Conservation (phyloP, 2,113 vertebrate genomes). For the Poeciliopsis prolifica region DNA sequence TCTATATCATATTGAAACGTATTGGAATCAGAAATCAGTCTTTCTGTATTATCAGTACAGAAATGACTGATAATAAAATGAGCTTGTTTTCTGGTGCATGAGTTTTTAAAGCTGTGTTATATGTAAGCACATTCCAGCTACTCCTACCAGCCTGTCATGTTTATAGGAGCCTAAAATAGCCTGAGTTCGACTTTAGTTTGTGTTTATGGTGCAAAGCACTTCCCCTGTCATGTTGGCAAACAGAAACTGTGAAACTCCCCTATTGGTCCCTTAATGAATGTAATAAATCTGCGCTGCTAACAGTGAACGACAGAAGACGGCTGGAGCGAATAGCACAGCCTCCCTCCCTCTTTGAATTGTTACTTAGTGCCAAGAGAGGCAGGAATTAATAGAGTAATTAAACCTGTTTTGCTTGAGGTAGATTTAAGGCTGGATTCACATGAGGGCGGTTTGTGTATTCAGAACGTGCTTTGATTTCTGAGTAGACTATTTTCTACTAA, state of each 20-base stretch:
- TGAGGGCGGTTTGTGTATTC: constrained; percentile 63
- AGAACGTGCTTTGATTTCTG: constrained; percentile 53
- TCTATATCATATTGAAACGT: too few relatives aligned
- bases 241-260: constrained; percentile 29
- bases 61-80: neutral
- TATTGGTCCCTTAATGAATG: constrained; percentile 65
- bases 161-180: constrained; percentile 32
- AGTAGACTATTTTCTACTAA: constrained; percentile 25
- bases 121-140: neutral
- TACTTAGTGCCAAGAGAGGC: constrained; percentile 50
- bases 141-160: constrained; percentile 24
- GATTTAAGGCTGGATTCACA: constrained; percentile 72
- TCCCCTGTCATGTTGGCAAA: constrained; percentile 43
- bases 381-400: constrained; percentile 75
- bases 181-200: constrained; percentile 47
- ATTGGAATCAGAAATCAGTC: too few relatives aligned
- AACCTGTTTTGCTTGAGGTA: constrained; percentile 67
- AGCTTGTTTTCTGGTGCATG: neutral
- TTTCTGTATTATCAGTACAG: too few relatives aligned
- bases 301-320: constrained; percentile 60
- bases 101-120: neutral
- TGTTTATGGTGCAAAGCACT: constrained; percentile 27
- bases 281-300: constrained; percentile 66
- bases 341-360: constrained; percentile 54
- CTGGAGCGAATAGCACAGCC: constrained; percentile 50